Base-by-base conservation (phyloP, 1,140 invertebrate genomes). In the Caenorhabditis brenneri region DNA sequence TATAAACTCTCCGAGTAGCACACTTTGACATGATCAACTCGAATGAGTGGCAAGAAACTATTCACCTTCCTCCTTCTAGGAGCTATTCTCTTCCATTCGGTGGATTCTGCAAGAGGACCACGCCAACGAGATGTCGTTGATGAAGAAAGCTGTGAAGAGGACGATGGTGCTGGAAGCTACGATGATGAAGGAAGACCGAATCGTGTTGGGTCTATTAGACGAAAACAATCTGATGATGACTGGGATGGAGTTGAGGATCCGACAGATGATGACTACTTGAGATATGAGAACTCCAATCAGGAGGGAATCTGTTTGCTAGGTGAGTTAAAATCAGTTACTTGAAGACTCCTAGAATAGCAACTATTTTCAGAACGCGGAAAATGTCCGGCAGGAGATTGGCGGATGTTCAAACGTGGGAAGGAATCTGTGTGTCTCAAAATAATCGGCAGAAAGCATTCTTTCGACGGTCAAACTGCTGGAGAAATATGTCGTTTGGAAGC, bases 281-380 rank as follows among this genome's bases (percentile, higher is more conserved):
- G 65, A 74, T 74, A 74, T 42, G 65, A 74, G 29, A 74, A 74
- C 9, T 42, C 33, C 19, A 74, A 74, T 15, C 65, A 74, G n/a
- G 65, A 74, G 36, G 65, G 65, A 24, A 42, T 74, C 15, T 74
- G 65, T 42, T 5, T 74, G 12, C 16, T 74, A 7, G 65, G 65
- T 74, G 19, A 5, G 58, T 3, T 15, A n/a, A 33, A 0, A n/a
- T 24, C 16, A 15, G 22, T 6, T 19, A 16, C 2, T n/a, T 19
- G 29, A 24, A 51, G 2, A 51, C 0, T 51, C 53, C 24, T 27
- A 5, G 5, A 19, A 10, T 5, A n/a, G 16, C 2, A 36, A 5
- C n/a, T 58, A 2, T 5, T 74, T 74, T 42, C 22, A 74, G 65
- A 74, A 24, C 65, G 65, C 12, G 36, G 36, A 24, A 74, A 74